Conservation (phyloP, 1,140 invertebrate genomes). For the Pseudomyrmex sp. region DNA sequence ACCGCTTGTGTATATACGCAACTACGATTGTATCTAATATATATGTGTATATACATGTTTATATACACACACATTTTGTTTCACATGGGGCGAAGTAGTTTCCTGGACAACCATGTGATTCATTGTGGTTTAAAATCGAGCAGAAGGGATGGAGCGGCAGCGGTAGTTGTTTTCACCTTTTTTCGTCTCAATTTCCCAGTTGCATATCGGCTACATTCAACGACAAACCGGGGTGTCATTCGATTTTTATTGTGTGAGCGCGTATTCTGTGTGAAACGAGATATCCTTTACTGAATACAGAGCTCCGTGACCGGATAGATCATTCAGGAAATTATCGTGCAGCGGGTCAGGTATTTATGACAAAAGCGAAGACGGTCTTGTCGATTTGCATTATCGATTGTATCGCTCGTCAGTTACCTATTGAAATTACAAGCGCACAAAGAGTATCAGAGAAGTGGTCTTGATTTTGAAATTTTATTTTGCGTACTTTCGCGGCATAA, state of each 20-base stretch:
- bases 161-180: slow-evolving; percentile 21
- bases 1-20: slow-evolving; percentile 14
- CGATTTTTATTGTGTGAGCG: slow-evolving; percentile 1
- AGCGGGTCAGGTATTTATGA: slow-evolving; percentile 36
- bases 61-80: slow-evolving; percentile 42
- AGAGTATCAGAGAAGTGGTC: not conserved
- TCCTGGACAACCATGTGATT: slow-evolving; percentile 67
- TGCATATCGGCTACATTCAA: slow-evolving; percentile 17
- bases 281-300: slow-evolving; percentile 6
- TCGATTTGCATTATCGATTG: slow-evolving; percentile 2
- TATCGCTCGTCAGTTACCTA: not conserved
- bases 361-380: not conserved
- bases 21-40: not conserved
- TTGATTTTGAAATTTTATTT: not conserved
- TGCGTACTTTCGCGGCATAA: no score
- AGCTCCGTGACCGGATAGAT: not conserved
- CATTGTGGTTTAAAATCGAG: slow-evolving; percentile 42
- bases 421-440: not conserved
- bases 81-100: slow-evolving; percentile 36
- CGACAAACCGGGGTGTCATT: slow-evolving; percentile 15
- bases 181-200: slow-evolving; percentile 43
- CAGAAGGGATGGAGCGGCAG: slow-evolving; percentile 40
- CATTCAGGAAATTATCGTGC: slow-evolving; percentile 14
- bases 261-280: slow-evolving; percentile 13
- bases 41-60: not conserved